Evolutionary conservation across 2,113 vertebrate genomes (phyloP), one percentile per base, ranked within the genome.

Genomic region (Ailurus styani): DNA sequence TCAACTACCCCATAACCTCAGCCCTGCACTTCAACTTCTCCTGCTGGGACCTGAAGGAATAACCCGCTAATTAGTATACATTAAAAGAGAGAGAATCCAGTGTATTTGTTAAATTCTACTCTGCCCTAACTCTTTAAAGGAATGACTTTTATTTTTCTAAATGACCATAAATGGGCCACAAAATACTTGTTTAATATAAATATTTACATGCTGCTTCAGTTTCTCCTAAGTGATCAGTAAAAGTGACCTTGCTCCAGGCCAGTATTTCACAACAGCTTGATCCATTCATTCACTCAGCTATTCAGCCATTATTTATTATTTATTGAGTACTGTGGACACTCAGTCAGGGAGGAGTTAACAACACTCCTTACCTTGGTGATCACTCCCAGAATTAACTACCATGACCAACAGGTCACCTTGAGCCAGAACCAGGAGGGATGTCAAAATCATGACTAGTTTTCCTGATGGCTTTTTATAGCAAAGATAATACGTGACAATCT

Each of bases 341-440:
- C 7, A 14, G 37, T 37, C 42, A 77, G 25, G 79, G 45, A 84
- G 52, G 12, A 1, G 13, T 50, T 45, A n/a, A 34, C 47, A 62
- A 29, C 0, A 12, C 27, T 12, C 45, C 37, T 68, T 11, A 2
- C 15, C 40, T 62, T 42, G 21, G 37, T 2, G 9, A 40, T 62
- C 66, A 31, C 64, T 42, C 0, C 0, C 29, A 88, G 31, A 23
- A 1, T 34, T 37, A 57, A n/a, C 50, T 10, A 10, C 40, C 4
- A 40, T 52, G 68, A 23, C 25, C 1, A 1, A 83, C 2, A 45
- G 60, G 17, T 62, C 40, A 42, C 18, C 55, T 73, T 40, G 34
- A n/a, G 18, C 11, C 34, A 79, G 47, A 60, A 70, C 1, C 37
- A 78, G 37, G 62, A 50, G 29, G 54, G 34, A 57, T 11, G 3